phyloP scores from a whole-genome alignment of 2,113 vertebrate species.

The Terrapene triunguis region DNA sequence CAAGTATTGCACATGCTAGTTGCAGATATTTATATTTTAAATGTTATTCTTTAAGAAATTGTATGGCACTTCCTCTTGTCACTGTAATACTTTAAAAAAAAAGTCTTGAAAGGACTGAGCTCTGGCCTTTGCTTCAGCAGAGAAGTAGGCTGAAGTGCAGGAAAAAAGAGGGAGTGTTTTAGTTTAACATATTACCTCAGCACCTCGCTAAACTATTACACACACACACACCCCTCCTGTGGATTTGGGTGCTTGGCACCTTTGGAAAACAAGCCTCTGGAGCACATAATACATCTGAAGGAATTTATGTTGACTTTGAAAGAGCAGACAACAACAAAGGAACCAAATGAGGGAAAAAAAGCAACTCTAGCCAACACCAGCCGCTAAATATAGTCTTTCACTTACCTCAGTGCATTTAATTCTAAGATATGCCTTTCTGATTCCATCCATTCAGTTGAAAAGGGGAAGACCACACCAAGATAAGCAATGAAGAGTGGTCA shows the following conservation, averaged over 20 bases:
- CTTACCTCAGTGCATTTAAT: constrained; percentile 80
- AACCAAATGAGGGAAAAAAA: constrained; percentile 67
- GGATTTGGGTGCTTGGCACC: constrained; percentile 35
- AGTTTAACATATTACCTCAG: constrained; percentile 47
- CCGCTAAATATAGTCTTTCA: constrained; percentile 78
- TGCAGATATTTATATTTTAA: background rate
- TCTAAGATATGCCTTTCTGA: constrained; percentile 80
- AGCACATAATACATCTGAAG: constrained; percentile 62
- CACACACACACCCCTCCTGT: background rate
- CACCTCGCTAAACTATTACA: background rate
- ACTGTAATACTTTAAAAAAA: background rate
- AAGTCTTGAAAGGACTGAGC: background rate
- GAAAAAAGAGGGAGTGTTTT: constrained; percentile 44
- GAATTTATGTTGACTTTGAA: constrained; percentile 71
- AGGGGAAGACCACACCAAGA: constrained; percentile 83
- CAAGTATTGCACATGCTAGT: background rate
- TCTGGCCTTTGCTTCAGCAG: background rate
- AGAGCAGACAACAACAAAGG: constrained; percentile 73
- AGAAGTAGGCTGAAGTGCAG: constrained; percentile 32
- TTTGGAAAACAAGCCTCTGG: constrained; percentile 38
- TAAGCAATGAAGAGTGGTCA: constrained; percentile 80
- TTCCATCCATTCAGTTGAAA: constrained; percentile 78
- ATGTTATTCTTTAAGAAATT: background rate
- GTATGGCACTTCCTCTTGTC: background rate
- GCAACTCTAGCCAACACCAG: constrained; percentile 62